Percentiles rank a stretch among this genome's conserved stretches.
Conservation (phyloP, 2,113 vertebrate species). For the human (Homo sapiens) region DNA sequence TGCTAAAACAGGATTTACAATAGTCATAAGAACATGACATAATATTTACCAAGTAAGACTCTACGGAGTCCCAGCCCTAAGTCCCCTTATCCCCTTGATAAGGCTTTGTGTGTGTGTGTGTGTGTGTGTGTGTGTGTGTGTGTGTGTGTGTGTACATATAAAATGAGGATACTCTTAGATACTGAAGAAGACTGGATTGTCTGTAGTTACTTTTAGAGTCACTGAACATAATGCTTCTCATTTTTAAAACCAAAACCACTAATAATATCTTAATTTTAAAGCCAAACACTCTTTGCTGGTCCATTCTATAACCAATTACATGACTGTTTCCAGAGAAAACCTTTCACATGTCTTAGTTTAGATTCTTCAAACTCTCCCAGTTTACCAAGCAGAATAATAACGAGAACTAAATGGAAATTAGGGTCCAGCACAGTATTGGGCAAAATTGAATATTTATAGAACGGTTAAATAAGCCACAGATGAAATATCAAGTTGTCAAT, state of each 20-base stretch:
- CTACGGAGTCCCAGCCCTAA: not conserved
- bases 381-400: not conserved
- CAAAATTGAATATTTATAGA: not conserved
- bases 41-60: not conserved
- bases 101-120: too few species aligned
- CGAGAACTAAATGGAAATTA: not conserved
- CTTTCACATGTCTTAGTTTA: not conserved
- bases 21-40: not conserved
- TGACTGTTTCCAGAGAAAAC: not conserved
- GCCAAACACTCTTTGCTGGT: not conserved
- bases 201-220: not conserved
- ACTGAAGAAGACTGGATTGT: not conserved
- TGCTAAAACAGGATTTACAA: not conserved
- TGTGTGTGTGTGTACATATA: not conserved
- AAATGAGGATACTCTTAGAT: not conserved
- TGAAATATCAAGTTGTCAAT: not conserved
- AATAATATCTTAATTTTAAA: slow-evolving; percentile 9
- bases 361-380: not conserved
- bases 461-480: not conserved
- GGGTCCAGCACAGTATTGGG: not conserved
- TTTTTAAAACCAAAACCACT: not conserved
- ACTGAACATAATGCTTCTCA: not conserved
- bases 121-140: not conserved
- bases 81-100: not conserved
- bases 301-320: not conserved